Percentiles rank a stretch among this genome's conserved stretches.
Evolutionary conservation across 2,888 invertebrate genomes (phyloP).

Genomic region (Anthrax anthrax): DNA sequence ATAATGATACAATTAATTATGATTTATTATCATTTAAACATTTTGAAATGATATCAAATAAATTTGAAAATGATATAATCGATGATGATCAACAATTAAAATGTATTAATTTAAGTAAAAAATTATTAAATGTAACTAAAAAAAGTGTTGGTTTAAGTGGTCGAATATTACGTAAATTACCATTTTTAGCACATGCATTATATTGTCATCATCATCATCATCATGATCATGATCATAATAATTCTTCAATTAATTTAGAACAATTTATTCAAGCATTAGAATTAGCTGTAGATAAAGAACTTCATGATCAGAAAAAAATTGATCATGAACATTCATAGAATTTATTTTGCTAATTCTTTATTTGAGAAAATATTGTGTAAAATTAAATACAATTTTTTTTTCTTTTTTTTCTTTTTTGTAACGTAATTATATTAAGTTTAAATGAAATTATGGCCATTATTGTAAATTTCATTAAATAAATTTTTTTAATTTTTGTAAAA

Average conservation of each 20-base stretch:
- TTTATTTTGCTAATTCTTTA: too few species aligned
- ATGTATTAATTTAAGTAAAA: background rate
- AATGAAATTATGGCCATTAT: too few species aligned
- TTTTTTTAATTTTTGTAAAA: too few species aligned
- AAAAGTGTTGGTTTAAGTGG: conserved; percentile 64
- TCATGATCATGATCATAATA: conserved; percentile 18
- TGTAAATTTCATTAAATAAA: too few species aligned
- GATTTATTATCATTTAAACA: background rate
- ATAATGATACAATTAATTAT: conserved; percentile 9
- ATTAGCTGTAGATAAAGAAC: conserved; percentile 3
- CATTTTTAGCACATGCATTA: conserved; percentile 64
- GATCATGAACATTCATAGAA: background rate
- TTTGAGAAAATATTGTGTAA: too few species aligned
- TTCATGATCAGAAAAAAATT: background rate
- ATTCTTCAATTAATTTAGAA: background rate
- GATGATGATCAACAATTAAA: background rate
- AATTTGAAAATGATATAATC: background rate
- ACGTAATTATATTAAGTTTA: too few species aligned
- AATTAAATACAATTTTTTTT: too few species aligned
- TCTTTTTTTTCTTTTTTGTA: too few species aligned
- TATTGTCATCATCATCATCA: too few species aligned
- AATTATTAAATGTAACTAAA: conserved; percentile 37
- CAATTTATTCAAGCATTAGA: conserved; percentile 9
- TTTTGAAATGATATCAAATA: background rate
- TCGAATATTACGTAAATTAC: conserved; percentile 71